phyloP scores from a whole-genome alignment of 2,888 invertebrate genomes.

The Cremastobaeus sp. region DNA sequence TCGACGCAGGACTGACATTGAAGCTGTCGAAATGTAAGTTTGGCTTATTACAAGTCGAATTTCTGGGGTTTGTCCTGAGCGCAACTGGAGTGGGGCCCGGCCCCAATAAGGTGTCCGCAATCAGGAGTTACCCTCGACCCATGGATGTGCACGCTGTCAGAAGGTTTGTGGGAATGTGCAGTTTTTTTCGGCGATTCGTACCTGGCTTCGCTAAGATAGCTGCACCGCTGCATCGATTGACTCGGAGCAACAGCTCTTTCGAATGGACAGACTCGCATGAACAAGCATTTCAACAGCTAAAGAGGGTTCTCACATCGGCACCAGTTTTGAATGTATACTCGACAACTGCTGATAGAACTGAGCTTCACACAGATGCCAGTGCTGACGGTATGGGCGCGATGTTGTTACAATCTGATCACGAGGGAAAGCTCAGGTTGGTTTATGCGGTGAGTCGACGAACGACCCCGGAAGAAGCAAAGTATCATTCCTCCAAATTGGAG shows the following conservation, averaged over 20 bases:
- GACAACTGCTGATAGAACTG: not conserved
- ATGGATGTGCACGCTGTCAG: slow-evolving; percentile 33
- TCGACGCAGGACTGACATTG: not conserved
- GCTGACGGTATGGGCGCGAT: slow-evolving; percentile 13
- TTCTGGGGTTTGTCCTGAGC: slow-evolving; percentile 19
- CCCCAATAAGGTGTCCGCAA: slow-evolving; percentile 8
- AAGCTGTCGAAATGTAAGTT: not conserved
- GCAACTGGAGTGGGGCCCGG: slow-evolving; percentile 25
- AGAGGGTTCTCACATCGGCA: not conserved
- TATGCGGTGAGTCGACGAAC: slow-evolving; percentile 33
- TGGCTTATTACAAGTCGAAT: not conserved
- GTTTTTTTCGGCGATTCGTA: slow-evolving; percentile 41
- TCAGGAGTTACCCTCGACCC: slow-evolving; percentile 27
- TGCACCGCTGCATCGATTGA: slow-evolving; percentile 3
- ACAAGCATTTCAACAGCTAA: slow-evolving; percentile 7
- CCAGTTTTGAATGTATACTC: slow-evolving; percentile 1
- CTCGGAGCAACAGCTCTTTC: not conserved
- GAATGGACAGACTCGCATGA: slow-evolving; percentile 15
- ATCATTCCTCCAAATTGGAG: slow-evolving; percentile 62
- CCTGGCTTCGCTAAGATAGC: slow-evolving; percentile 23
- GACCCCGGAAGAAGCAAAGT: slow-evolving; percentile 56
- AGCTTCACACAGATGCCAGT: slow-evolving; percentile 30
- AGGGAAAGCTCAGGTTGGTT: not conserved
- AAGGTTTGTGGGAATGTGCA: slow-evolving; percentile 50
- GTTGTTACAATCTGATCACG: not conserved